Conservation (phyloP, 2,797 vertebrate genomes). For the Sorex maritimensis region DNA sequence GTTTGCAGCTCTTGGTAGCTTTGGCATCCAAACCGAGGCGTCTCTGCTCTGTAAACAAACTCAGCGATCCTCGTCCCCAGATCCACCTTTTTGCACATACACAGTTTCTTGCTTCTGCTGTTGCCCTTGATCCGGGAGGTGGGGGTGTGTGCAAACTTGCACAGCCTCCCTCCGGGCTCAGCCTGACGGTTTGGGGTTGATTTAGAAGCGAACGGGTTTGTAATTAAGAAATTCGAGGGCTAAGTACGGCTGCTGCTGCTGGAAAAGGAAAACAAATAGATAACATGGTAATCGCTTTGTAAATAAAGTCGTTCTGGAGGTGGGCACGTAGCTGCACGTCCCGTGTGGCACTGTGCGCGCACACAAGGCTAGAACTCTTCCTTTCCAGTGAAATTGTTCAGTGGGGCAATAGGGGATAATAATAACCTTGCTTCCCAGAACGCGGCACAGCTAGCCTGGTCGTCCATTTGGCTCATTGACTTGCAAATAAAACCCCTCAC, state of each 20-base stretch:
- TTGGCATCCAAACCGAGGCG: slow-evolving; percentile 88
- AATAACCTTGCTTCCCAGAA: slow-evolving; percentile 78
- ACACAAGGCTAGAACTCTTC: slow-evolving; percentile 71
- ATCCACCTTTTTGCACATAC: slow-evolving; percentile 90
- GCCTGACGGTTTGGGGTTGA: slow-evolving; percentile 83
- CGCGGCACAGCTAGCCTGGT: slow-evolving; percentile 64
- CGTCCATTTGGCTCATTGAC: slow-evolving; percentile 82
- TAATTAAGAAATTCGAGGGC: slow-evolving; percentile 84
- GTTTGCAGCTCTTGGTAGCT: slow-evolving; percentile 89
- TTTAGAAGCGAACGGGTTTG: slow-evolving; percentile 83
- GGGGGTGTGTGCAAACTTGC: slow-evolving; percentile 84
- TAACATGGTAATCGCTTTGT: slow-evolving; percentile 80
- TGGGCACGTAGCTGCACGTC: slow-evolving; percentile 84
- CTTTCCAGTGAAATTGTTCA: slow-evolving; percentile 83
- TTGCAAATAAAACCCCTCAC: slow-evolving; percentile 81
- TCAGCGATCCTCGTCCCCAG: slow-evolving; percentile 88
- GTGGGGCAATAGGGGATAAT: slow-evolving; percentile 79
- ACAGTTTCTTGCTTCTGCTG: slow-evolving; percentile 80
- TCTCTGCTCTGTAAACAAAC: slow-evolving; percentile 91
- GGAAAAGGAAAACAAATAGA: slow-evolving; percentile 79
- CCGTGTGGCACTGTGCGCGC: slow-evolving; percentile 51
- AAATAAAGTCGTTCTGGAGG: slow-evolving; percentile 76
- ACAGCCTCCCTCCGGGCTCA: slow-evolving; percentile 83
- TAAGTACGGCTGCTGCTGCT: slow-evolving; percentile 77
- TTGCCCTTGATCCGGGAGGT: slow-evolving; percentile 86